Evolutionary conservation across 2,113 vertebrate species (phyloP), one percentile per base, ranked within the genome.

Genomic region (Triplophysa siluroides): DNA sequence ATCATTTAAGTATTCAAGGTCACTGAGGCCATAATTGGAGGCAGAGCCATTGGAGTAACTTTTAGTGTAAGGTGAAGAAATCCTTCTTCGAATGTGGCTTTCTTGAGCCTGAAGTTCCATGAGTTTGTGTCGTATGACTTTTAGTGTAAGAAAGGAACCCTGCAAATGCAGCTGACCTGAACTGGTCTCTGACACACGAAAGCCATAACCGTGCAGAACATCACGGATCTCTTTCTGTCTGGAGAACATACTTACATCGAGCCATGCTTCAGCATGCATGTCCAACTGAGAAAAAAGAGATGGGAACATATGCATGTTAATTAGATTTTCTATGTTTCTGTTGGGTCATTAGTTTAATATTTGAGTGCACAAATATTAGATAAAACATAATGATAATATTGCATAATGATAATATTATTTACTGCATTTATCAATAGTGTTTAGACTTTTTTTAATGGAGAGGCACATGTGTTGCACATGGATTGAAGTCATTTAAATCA

Each of bases 101-200:
- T 81, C 66, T 4, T 81, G 45, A 0, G 2, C 0, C 2, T 82
- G 60, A 8, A 89, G 81, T 8, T 52, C 7, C 75, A 88, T 75
- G 58, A 92, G 78, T 8, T 23, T 23, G 12, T 3, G 62, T 45
- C 83, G 86, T 0, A 80, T 75, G 0, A 63, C 78, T 58, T 67
- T 81, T 50, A 94, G 88, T 4, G 80, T 23, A 21, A 66, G 33
- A 79, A 93, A 92, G 2, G 80, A 80, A 0, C 93, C 93, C 26
- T 75, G 21, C 13, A 93, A 74, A 3, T 12, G 60, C 4, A 90
- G 23, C 26, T 1, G 50, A 5, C 26, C 38, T 8, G n/a, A 0
- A 0, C 1, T 1, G 12, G 23, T 14, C 19, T 78, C 4, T 9
- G 3, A 2, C 45, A 88, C 0, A 4, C 4, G 0, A 5, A 94